Conservation (phyloP, 2,888 invertebrate species). For the Athalia circularis region DNA sequence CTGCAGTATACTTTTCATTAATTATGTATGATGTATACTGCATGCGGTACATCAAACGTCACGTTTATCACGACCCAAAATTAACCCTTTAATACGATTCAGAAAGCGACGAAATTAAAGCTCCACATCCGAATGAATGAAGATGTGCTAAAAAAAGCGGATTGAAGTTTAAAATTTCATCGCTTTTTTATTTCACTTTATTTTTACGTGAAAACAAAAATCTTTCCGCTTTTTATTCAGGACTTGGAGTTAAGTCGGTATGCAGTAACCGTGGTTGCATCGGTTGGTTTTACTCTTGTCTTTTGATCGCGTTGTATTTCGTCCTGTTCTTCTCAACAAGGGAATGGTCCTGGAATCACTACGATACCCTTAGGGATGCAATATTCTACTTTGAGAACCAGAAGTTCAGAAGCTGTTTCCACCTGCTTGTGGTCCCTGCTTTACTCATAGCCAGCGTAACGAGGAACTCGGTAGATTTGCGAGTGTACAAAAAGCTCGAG, state of each 20-base stretch:
- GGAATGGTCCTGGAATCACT: background rate
- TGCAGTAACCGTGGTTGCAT: background rate
- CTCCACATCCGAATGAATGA: too few species aligned
- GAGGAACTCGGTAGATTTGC: background rate
- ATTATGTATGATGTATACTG: too few species aligned
- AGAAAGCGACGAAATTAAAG: too few species aligned
- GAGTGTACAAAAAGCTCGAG: slow-evolving; percentile 17
- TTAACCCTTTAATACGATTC: too few species aligned
- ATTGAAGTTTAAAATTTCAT: too few species aligned
- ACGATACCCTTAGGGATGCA: background rate
- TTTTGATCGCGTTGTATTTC: background rate
- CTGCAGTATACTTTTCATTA: too few species aligned
- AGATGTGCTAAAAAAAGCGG: too few species aligned
- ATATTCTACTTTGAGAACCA: slow-evolving; percentile 15
- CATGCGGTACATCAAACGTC: too few species aligned
- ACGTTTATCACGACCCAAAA: too few species aligned
- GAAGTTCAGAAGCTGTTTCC: slow-evolving; percentile 5
- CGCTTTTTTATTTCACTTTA: too few species aligned
- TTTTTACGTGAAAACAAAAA: background rate
- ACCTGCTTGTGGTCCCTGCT: background rate
- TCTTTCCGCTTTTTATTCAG: background rate
- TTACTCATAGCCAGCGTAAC: slow-evolving; percentile 9
- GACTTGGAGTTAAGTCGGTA: background rate
- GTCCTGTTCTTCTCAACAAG: background rate
- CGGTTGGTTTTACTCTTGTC: background rate